phyloP scores from a whole-genome alignment of 2,113 vertebrate species.

The Oncorhynchus mykiss region DNA sequence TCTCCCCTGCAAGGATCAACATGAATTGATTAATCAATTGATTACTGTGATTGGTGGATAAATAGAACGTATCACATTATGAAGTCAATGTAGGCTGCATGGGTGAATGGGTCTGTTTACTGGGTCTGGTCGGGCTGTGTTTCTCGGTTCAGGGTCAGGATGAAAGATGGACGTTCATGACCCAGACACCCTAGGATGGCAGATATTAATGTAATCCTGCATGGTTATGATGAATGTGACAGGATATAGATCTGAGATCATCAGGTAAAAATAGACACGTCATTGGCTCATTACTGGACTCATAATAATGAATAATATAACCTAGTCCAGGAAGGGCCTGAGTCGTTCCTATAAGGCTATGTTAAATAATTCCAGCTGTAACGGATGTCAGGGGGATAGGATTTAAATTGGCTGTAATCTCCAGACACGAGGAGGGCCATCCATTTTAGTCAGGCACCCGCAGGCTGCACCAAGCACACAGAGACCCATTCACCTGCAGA shows the following conservation, averaged over 20 bases:
- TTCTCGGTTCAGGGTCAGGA: not conserved
- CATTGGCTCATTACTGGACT: conserved; percentile 68
- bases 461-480: conserved; percentile 1
- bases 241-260: conserved; percentile 71
- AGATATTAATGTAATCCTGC: conserved; percentile 67
- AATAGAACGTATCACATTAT: not conserved
- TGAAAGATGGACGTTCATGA: not conserved
- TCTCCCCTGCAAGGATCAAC: too few relatives aligned
- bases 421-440: conserved; percentile 28
- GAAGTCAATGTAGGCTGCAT: not conserved
- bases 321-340: not conserved
- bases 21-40: too few relatives aligned
- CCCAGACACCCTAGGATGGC: conserved; percentile 36
- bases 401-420: conserved; percentile 23
- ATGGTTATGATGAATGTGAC: conserved; percentile 70
- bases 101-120: not conserved
- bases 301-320: conserved; percentile 67
- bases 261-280: conserved; percentile 77
- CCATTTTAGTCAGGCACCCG: conserved; percentile 28
- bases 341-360: conserved; percentile 8
- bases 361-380: conserved; percentile 39
- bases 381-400: conserved; percentile 36
- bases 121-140: not conserved
- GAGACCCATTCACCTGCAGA: conserved; percentile 28
- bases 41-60: not conserved